Percentiles rank a stretch among this genome's conserved stretches.
Conservation (phyloP, 2,113 vertebrate genomes). For the Ancistrus triradiatus region DNA sequence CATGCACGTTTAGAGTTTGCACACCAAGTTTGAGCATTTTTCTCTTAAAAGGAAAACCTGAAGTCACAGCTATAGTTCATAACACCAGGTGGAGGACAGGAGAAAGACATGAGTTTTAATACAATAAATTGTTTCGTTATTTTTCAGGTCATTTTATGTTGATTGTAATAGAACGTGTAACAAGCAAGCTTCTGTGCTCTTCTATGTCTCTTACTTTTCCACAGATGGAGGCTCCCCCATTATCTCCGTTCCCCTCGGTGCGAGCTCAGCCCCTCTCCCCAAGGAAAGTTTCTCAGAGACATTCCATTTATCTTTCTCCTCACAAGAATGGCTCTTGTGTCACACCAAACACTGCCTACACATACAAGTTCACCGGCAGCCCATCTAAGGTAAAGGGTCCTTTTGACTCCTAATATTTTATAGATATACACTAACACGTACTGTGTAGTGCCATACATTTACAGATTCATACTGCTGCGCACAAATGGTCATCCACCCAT, state of each 20-base stretch:
- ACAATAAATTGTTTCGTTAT: too few species aligned
- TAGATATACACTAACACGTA: not conserved
- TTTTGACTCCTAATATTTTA: not conserved
- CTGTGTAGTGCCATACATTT: too few species aligned
- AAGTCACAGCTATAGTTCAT: too few species aligned
- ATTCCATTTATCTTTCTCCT: slow-evolving; percentile 86
- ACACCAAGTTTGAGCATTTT: too few species aligned
- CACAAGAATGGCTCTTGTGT: slow-evolving; percentile 80
- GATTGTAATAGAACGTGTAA: too few species aligned
- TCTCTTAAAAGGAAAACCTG: too few species aligned
- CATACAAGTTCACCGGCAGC: slow-evolving; percentile 88
- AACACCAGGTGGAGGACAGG: too few species aligned
- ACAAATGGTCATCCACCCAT: too few species aligned
- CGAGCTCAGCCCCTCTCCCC: slow-evolving; percentile 83
- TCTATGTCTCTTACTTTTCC: slow-evolving; percentile 12
- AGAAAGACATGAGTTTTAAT: too few species aligned
- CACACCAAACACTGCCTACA: slow-evolving; percentile 72
- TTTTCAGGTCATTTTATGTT: too few species aligned
- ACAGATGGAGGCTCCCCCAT: slow-evolving; percentile 81
- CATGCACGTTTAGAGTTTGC: too few species aligned
- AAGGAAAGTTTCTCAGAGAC: slow-evolving; percentile 85
- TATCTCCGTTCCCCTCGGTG: slow-evolving; percentile 88
- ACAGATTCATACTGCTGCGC: too few species aligned
- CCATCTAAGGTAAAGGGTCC: slow-evolving; percentile 80
- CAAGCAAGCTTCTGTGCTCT: not conserved